Evolutionary conservation across 2,888 invertebrate species (phyloP), one percentile per base, ranked within the genome.

Genomic region (Andricus quercusramuli): DNA sequence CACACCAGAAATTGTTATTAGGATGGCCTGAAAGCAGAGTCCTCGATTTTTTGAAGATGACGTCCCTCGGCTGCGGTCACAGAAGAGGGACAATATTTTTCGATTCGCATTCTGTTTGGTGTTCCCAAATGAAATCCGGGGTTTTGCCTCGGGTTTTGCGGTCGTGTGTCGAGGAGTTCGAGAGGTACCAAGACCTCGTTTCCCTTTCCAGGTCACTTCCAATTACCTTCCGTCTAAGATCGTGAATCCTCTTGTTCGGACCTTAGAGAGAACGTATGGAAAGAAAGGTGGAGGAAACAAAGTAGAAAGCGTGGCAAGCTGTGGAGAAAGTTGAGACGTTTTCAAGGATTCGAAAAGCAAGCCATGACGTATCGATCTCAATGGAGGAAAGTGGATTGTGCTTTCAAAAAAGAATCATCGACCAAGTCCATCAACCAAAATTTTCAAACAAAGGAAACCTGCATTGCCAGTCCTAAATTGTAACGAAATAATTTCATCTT

Each of bases 181-280:
- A 74, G 56, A 37, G 51, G 59, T 65, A 76, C 78, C 77, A 74
- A 80, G 80, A 79, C 80, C 80, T 80, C 80, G 80, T 81, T 81
- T 80, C 67, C 37, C 41, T 80, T 81, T 79, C 80, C 83, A 85
- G 82, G 84, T 83, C 83, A 80, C 66, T 76, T 79, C 44, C 74
- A 77, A 76, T 65, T 47, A 77, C 77, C 64, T 64, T 77, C 59
- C 79, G 83, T 81, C 81, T 83, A 74, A 70, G 56, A 79, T 37
- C 47, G 70, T 70, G 62, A 83, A 78, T 81, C 81, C 70, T 62
- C 78, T 78, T 77, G 78, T 77, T 78, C 74, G 65, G 82, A 81
- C 83, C 81, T 79, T 83, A 84, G 83, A 83, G 84, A 83, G 81
- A 82, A 80, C 80, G 79, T 29, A 74, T 78, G 77, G 79, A 81